Conservation (phyloP, 2,797 vertebrate genomes). For the Aplochiton taeniatus region DNA sequence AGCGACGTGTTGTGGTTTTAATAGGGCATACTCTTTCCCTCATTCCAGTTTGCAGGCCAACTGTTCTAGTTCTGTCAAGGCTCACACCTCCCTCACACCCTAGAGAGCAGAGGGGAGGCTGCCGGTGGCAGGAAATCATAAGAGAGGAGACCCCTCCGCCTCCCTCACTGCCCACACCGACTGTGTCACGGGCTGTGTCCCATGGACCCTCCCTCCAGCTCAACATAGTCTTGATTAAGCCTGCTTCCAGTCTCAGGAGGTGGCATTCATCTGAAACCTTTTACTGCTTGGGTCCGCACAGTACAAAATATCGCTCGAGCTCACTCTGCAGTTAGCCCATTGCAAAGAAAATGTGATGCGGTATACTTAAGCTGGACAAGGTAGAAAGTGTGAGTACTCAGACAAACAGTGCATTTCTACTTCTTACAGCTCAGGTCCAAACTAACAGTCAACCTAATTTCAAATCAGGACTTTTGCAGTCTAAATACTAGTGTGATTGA, state of each 20-base stretch:
- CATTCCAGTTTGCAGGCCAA: no score
- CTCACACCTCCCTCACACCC: neutral
- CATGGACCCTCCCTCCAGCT: conserved; percentile 10
- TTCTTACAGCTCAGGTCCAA: no score
- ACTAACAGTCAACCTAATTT: conserved; percentile 6
- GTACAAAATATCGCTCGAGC: neutral
- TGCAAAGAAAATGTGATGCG: no score
- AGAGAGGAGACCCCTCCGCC: neutral
- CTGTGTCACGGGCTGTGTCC: conserved; percentile 1
- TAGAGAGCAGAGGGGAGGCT: no score
- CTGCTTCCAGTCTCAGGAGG: neutral
- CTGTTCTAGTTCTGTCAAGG: conserved; percentile 12
- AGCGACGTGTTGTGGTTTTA: no score
- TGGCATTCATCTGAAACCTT: neutral
- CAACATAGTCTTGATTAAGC: neutral
- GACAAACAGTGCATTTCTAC: no score
- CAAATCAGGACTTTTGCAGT: conserved; percentile 21
- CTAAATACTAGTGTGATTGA: conserved; percentile 36
- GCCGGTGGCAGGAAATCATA: no score
- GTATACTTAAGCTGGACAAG: no score
- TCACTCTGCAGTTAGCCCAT: no score
- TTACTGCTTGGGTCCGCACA: neutral
- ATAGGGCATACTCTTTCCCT: no score
- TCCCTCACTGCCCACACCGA: neutral
- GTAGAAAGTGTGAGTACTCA: no score